These are phyloP conservation scores for Azemiops feae DNA, from an alignment of 2,113 vertebrate species.

Conservation along the genomic window DNA sequence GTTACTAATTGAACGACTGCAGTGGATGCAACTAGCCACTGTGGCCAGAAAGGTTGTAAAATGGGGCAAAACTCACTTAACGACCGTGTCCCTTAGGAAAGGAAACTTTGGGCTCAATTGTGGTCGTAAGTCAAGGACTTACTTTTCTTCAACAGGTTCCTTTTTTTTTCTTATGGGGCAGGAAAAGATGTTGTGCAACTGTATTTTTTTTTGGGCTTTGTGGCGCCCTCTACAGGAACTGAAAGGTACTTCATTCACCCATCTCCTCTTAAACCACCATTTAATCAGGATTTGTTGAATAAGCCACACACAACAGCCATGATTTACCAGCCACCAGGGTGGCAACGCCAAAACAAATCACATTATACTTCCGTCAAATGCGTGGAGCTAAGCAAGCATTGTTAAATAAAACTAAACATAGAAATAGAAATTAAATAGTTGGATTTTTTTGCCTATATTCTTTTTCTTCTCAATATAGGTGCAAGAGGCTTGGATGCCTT, in stretches of 20 bases:
- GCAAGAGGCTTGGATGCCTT: not conserved
- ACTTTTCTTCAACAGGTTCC: not conserved
- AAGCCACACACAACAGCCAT: not conserved
- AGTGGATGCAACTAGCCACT: not conserved
- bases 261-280: not conserved
- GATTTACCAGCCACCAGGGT: not conserved
- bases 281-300: not conserved
- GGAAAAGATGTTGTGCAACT: not conserved
- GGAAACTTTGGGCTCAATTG: not conserved
- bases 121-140: not conserved
- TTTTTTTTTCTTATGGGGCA: not conserved
- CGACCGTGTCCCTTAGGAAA: not conserved
- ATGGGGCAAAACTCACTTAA: not conserved
- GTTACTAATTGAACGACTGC: not conserved
- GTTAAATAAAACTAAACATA: no score
- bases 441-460: no score
- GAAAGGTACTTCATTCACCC: not conserved
- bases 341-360: not conserved
- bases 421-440: no score
- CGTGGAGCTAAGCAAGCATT: no score
- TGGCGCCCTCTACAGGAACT: not conserved
- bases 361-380: not conserved
- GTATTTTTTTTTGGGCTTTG: not conserved
- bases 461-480: not conserved
- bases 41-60: not conserved